phyloP scores from a whole-genome alignment of 2,888 invertebrate species.

The Thymelicus lineola region DNA sequence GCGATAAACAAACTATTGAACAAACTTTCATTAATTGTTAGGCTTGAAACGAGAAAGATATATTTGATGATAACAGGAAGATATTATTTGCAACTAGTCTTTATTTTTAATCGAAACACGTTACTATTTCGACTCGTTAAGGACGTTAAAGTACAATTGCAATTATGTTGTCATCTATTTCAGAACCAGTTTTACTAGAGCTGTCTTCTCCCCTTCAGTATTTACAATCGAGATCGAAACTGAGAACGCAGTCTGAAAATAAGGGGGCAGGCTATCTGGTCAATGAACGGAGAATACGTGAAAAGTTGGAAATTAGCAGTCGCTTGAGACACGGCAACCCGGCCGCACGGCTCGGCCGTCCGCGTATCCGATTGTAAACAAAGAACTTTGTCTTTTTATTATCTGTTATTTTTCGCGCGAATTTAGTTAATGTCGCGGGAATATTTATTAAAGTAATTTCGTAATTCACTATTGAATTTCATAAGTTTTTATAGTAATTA shows the following conservation, averaged over 20 bases:
- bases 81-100: neutral
- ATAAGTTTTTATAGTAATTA: conserved; percentile 27
- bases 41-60: neutral
- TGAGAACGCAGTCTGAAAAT: conserved; percentile 42
- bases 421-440: conserved; percentile 37
- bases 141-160: neutral
- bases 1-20: conserved; percentile 27
- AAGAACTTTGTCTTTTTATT: conserved; percentile 46
- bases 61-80: neutral
- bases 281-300: conserved; percentile 47
- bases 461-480: too few species aligned
- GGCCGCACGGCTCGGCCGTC: conserved; percentile 47
- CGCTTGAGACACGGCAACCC: conserved; percentile 44
- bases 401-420: conserved; percentile 38
- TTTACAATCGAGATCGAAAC: conserved; percentile 39
- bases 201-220: conserved; percentile 17
- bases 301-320: conserved; percentile 48
- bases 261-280: conserved; percentile 48
- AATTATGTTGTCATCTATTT: conserved; percentile 1
- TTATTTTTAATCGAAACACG: neutral
- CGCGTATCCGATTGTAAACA: conserved; percentile 52
- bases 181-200: conserved; percentile 15
- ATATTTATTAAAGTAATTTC: neutral
- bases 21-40: conserved; percentile 14
- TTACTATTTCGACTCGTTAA: neutral